Evolutionary conservation across 2,797 vertebrate species (phyloP).

Genomic region (Ciconia nigra): DNA sequence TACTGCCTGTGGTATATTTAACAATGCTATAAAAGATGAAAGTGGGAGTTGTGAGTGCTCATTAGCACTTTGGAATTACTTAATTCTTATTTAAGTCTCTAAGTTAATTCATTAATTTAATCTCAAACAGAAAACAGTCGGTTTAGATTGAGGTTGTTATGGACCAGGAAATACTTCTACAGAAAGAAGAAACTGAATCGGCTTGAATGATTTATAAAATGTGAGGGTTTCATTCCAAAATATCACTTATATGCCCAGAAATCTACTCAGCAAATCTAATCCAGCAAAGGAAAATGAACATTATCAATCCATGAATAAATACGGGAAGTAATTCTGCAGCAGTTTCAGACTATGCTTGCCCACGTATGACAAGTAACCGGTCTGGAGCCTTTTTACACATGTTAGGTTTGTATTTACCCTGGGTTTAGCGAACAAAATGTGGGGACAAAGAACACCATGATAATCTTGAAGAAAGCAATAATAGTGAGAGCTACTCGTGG

Average conservation of each 20-base stretch:
- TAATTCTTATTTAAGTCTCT: not conserved
- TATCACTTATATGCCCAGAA: slow-evolving; percentile 12
- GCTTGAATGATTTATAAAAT: slow-evolving; percentile 7
- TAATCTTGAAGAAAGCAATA: not conserved
- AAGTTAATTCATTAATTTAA: not conserved
- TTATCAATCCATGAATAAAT: slow-evolving; percentile 5
- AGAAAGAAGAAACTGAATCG: not conserved
- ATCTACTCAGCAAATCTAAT: not conserved
- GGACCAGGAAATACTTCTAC: not conserved
- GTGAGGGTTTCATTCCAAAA: slow-evolving; percentile 19
- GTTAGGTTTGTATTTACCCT: not conserved
- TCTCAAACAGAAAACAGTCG: not conserved
- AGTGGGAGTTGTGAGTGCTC: not conserved
- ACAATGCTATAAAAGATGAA: not conserved
- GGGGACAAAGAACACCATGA: not conserved
- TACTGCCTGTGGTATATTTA: not conserved
- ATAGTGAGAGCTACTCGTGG: not conserved
- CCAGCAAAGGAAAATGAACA: slow-evolving; percentile 27
- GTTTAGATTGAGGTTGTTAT: not conserved
- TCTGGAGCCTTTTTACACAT: not conserved
- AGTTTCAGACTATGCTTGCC: not conserved
- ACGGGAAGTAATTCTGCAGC: not conserved
- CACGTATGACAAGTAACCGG: not conserved
- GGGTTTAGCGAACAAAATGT: not conserved
- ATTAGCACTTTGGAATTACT: not conserved